Base-by-base conservation (phyloP, 2,888 invertebrate species). In the Lepetodrilus schrolli region DNA sequence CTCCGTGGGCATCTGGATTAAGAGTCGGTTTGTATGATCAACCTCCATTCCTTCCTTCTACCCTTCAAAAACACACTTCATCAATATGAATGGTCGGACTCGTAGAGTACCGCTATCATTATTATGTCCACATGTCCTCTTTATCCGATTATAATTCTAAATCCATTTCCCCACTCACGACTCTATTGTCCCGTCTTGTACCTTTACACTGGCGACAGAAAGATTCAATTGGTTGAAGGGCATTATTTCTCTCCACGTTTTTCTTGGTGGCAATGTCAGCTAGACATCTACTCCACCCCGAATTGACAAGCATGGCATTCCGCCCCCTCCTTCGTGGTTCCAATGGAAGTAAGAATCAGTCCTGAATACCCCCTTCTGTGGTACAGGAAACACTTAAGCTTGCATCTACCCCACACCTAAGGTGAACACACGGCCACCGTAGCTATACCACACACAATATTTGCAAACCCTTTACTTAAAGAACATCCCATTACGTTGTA, bases 61-160 rank as follows among this genome's bases (percentile, higher is more conserved):
- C 58, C 30, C 30, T 30, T 30, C 58, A 30, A 58, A 58, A 58
- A 58, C 58, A 58, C 58, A 58, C 58, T 58, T 58, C 58, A 58
- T 58, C 58, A 58, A 34, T 34, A 58, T 30, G 30, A 30, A 30
- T 30, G 58, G n/a, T 30, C 13, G 7, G 13, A 17, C 8, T 10
- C 17, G 17, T n/a, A 26, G 23, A 58, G 30, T 17, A n/a, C 30
- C 58, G 10, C 30, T 58, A 30, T 58, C 30, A 58, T 58, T 58
- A 58, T 10, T 58, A 34, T 26, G 13, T 10, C 58, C 58, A 34
- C 4, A 21, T 43, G 21, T 30, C 58, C 26, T n/a, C n/a, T 58
- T 30, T 30, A 34, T 58, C 58, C 58, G 26, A 58, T 26, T 58
- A 58, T 58, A 26, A 58, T 13, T 58, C 58, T n/a, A 34, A 58